phyloP scores from a whole-genome alignment of 2,113 vertebrate species.

The Chaenocephalus aceratus region DNA sequence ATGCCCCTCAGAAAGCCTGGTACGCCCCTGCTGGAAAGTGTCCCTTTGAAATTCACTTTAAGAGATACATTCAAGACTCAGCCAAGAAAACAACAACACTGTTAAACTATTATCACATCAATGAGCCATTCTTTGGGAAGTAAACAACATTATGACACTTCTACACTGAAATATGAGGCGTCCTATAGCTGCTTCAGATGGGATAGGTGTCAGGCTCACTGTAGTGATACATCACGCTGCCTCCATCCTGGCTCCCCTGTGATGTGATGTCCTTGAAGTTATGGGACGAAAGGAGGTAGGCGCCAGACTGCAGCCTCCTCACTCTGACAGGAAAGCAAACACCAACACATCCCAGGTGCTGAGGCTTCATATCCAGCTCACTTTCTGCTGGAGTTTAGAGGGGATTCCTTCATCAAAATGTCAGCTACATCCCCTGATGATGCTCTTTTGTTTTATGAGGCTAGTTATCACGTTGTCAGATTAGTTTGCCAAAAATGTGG shows the following conservation, averaged over 20 bases:
- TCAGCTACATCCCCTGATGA: background rate
- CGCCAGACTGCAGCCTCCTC: constrained; percentile 68
- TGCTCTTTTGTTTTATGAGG: background rate
- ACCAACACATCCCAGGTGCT: constrained; percentile 45
- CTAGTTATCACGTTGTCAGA: background rate
- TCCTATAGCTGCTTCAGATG: constrained; percentile 28
- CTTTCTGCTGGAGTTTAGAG: constrained; percentile 14
- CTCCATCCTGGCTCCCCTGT: constrained; percentile 43
- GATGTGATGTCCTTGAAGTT: constrained; percentile 73
- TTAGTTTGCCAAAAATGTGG: background rate
- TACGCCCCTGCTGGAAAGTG: too few relatives aligned
- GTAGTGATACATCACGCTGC: constrained; percentile 59
- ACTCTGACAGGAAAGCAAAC: constrained; percentile 68
- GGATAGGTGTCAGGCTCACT: constrained; percentile 34
- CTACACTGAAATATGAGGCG: constrained; percentile 9
- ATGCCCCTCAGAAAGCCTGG: too few relatives aligned
- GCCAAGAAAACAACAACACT: background rate
- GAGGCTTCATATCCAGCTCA: background rate
- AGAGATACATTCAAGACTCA: background rate
- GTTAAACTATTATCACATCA: background rate
- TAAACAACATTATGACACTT: constrained; percentile 12
- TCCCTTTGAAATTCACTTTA: background rate
- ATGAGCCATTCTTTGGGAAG: background rate
- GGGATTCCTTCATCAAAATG: constrained; percentile 20
- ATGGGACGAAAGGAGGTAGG: constrained; percentile 53